A percentile compares a stretch with the other conserved stretches of the same genome.
Conservation (phyloP, 2,888 invertebrate genomes). For the Mamestra brassicae region DNA sequence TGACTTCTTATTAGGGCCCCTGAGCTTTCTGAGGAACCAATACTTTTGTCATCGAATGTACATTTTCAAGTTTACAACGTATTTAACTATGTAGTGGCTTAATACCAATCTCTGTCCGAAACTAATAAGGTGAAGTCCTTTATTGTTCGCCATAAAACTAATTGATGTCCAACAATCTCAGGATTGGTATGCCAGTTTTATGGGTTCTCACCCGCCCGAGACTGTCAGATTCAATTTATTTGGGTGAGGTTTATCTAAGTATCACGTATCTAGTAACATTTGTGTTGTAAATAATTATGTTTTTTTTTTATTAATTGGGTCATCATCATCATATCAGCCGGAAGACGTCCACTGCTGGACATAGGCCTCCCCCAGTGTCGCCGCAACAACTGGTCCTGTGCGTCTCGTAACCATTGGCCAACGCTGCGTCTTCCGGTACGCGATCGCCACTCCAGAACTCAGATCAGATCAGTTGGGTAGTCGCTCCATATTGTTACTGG, state of each 20-base stretch:
- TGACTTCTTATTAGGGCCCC: too few relatives aligned
- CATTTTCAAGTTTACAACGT: conserved; percentile 66
- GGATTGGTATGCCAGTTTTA: conserved; percentile 73
- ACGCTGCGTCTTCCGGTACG: too few relatives aligned
- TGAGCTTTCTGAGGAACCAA: neutral
- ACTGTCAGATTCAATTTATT: conserved; percentile 51
- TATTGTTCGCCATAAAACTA: conserved; percentile 80
- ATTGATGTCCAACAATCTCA: conserved; percentile 80
- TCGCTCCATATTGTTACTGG: too few relatives aligned
- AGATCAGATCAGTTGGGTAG: too few relatives aligned
- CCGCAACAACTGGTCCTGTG: too few relatives aligned
- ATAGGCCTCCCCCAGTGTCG: too few relatives aligned
- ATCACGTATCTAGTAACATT: conserved; percentile 30
- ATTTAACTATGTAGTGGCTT: conserved; percentile 65
- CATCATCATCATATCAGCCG: too few relatives aligned
- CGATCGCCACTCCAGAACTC: too few relatives aligned
- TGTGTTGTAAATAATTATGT: neutral
- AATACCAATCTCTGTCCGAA: conserved; percentile 58
- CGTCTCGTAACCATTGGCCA: too few relatives aligned
- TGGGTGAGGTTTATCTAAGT: conserved; percentile 44
- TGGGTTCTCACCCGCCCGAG: conserved; percentile 55
- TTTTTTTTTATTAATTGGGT: too few relatives aligned
- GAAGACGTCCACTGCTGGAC: too few relatives aligned
- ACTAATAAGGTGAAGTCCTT: conserved; percentile 76
- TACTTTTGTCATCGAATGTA: conserved; percentile 41